Conservation (phyloP, 1,140 invertebrate genomes). For the Gryllus bimaculatus region DNA sequence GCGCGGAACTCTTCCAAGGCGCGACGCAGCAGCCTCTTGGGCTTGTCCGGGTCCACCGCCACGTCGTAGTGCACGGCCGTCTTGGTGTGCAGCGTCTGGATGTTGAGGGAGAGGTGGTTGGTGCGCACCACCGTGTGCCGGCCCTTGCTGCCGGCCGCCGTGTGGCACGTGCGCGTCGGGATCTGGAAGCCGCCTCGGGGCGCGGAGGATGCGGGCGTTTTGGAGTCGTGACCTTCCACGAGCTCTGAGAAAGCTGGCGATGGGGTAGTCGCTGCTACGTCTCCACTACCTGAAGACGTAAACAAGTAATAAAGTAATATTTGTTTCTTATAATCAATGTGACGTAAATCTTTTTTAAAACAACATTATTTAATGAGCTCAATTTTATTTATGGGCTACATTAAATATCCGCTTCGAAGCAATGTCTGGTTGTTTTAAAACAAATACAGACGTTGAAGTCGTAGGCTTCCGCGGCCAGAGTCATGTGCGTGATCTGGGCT, state of each 20-base stretch:
- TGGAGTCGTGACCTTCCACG: neutral
- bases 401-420: no score
- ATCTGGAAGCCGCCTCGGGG: neutral
- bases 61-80: conserved; percentile 45
- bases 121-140: conserved; percentile 38
- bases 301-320: no score
- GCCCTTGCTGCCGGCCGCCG: conserved; percentile 34
- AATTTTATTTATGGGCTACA: no score
- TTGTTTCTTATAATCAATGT: no score
- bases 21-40: conserved; percentile 34
- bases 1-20: conserved; percentile 30
- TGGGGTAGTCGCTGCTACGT: neutral
- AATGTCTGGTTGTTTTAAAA: no score
- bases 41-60: conserved; percentile 38
- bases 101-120: conserved; percentile 44
- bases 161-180: neutral
- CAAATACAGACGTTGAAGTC: no score
- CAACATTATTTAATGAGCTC: no score
- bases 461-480: no score
- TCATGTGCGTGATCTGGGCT: no score
- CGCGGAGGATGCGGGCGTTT: no score
- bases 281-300: neutral
- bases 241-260: neutral
- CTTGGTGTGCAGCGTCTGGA: conserved; percentile 31
- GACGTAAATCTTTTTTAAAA: no score